Evolutionary conservation across 2,113 vertebrate genomes (phyloP).

Genomic region (Mustela nigripes): DNA sequence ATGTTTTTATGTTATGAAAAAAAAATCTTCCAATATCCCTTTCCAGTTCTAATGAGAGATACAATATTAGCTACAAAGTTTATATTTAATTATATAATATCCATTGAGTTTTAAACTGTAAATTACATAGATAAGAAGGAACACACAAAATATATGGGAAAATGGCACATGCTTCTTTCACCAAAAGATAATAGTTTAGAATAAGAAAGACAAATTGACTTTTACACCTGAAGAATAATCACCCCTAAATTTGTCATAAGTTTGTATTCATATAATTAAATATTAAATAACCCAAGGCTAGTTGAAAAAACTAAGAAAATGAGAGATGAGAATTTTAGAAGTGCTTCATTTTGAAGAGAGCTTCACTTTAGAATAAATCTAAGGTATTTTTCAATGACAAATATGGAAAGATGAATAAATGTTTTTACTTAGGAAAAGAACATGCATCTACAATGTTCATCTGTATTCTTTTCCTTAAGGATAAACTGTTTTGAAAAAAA

Average conservation of each 20-base stretch:
- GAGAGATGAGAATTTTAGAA: background rate
- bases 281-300: background rate
- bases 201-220: background rate
- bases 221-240: background rate
- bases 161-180: background rate
- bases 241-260: background rate
- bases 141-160: background rate
- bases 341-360: background rate
- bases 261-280: background rate
- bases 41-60: background rate
- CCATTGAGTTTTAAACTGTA: background rate
- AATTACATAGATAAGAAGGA: background rate
- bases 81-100: background rate
- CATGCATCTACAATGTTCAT: background rate
- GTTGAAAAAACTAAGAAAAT: background rate
- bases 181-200: background rate
- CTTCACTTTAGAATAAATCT: background rate
- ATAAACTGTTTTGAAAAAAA: background rate
- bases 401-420: background rate
- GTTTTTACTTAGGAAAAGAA: background rate
- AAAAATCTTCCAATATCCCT: background rate
- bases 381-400: background rate
- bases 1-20: background rate
- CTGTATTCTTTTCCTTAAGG: background rate
- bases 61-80: background rate